Conservation (phyloP, 2,113 vertebrate species). For the Struthidea cinerea region DNA sequence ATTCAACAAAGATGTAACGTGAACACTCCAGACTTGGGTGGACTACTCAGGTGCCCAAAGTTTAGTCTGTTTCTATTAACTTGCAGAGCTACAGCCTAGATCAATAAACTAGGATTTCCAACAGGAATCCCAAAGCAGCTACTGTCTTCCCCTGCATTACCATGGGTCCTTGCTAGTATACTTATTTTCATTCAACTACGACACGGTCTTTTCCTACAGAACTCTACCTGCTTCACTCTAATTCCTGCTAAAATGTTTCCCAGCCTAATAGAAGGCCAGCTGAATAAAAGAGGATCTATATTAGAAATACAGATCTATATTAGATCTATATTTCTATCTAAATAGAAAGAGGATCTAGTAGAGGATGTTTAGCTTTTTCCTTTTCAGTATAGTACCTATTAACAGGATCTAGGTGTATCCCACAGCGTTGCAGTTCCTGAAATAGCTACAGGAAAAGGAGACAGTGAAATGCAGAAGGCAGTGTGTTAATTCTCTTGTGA, state of each 20-base stretch:
- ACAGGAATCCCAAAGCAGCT: neutral
- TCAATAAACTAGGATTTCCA: neutral
- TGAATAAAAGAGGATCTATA: neutral
- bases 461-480: constrained; percentile 58
- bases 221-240: neutral
- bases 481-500: constrained; percentile 67
- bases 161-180: neutral
- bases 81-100: neutral
- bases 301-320: neutral
- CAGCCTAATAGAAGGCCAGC: neutral
- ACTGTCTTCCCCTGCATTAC: neutral
- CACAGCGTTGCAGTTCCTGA: constrained; percentile 29
- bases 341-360: neutral
- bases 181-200: neutral
- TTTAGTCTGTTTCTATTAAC: neutral
- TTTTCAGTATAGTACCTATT: neutral
- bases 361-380: neutral
- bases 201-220: neutral
- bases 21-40: neutral
- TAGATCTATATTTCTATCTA: neutral
- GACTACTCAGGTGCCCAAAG: neutral
- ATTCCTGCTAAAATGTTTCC: neutral
- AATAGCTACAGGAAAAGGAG: constrained; percentile 55
- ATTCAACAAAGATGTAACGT: neutral
- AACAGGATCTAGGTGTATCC: constrained; percentile 16